phyloP scores from a whole-genome alignment of 2,888 invertebrate species.

The Shargacucullia verbasci region DNA sequence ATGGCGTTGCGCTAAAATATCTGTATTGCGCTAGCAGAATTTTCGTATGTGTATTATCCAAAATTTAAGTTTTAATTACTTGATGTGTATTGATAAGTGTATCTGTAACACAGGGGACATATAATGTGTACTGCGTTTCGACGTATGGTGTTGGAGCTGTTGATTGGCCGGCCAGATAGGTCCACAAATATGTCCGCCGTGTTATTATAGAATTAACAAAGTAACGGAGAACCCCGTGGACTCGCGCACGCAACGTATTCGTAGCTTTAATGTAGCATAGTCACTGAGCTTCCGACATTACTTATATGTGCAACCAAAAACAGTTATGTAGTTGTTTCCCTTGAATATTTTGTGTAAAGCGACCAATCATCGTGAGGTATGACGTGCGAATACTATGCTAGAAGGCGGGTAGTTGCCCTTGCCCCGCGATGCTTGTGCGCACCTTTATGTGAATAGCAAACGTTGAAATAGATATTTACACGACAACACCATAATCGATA shows the following conservation, averaged over 20 bases:
- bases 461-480: not conserved
- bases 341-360: no score
- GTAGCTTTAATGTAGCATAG: conserved; percentile 55
- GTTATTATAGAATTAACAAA: conserved; percentile 27
- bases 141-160: not conserved
- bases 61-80: no score
- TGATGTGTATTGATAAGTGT: no score
- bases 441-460: not conserved
- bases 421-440: no score
- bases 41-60: no score
- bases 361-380: no score
- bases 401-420: no score
- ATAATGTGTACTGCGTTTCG: no score
- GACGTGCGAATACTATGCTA: no score
- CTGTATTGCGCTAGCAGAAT: not conserved
- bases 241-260: conserved; percentile 40
- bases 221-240: conserved; percentile 51
- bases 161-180: not conserved
- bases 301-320: not conserved
- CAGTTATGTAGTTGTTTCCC: not conserved
- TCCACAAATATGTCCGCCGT: conserved; percentile 7
- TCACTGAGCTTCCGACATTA: conserved; percentile 37
- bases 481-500: no score
- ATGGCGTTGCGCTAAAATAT: conserved; percentile 34
- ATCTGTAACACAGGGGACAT: no score